A percentile compares a stretch with the other conserved stretches of the same genome.
Evolutionary conservation across 2,113 vertebrate genomes (phyloP).

Genomic region (Sphaerodactylus townsendi): DNA sequence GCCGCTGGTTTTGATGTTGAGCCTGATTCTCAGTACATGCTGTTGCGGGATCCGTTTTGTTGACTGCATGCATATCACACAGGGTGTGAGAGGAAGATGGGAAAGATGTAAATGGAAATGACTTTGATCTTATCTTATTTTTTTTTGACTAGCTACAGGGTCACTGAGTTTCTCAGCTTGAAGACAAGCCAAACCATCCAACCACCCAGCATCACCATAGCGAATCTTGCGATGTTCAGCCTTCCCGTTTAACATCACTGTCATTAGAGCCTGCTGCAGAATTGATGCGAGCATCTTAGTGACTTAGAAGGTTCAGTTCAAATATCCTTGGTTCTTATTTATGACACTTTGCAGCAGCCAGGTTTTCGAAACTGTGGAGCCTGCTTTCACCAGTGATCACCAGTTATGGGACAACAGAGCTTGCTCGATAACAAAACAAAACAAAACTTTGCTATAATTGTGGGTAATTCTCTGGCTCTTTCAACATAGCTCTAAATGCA

Average conservation of each 20-base stretch:
- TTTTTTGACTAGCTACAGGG: background rate
- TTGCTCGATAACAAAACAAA: background rate
- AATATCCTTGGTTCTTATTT: background rate
- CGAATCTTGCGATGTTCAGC: background rate
- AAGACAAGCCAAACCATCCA: background rate
- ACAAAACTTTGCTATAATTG: background rate
- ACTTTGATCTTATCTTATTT: background rate
- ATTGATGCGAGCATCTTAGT: background rate
- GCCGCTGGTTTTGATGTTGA: accelerated
- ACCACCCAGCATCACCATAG: background rate
- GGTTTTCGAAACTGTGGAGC: background rate
- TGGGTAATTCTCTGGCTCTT: background rate
- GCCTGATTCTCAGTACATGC: background rate
- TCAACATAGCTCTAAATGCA: background rate
- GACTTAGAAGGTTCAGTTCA: background rate
- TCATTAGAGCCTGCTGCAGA: background rate
- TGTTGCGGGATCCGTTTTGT: background rate
- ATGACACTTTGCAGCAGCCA: background rate
- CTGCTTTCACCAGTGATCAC: background rate
- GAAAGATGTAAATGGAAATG: background rate
- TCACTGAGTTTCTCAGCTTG: background rate
- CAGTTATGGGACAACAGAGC: background rate
- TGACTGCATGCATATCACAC: background rate
- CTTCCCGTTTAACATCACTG: background rate
- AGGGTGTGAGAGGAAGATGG: background rate